These are phyloP conservation scores for Mixornis gularis DNA, from an alignment of 2,113 vertebrate species.

Conservation along the genomic window DNA sequence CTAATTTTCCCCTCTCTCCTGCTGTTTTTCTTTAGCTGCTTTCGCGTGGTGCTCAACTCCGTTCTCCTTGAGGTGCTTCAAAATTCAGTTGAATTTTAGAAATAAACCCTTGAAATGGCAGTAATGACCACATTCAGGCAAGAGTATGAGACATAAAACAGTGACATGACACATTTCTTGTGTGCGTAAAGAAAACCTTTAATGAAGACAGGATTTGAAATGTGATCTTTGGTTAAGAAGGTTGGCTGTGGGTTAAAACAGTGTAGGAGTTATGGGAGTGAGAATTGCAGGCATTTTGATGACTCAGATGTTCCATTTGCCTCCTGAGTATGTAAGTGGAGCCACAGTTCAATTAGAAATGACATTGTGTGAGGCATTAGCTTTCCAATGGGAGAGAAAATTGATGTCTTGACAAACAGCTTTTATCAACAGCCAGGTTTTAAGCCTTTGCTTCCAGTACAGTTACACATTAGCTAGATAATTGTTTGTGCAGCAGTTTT, in stretches of 20 bases:
- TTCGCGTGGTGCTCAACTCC: background rate
- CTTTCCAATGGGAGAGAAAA: background rate
- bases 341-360: background rate
- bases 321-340: background rate
- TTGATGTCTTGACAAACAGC: background rate
- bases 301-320: background rate
- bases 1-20: background rate
- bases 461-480: background rate
- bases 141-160: background rate
- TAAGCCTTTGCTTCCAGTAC: background rate
- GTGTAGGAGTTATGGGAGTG: background rate
- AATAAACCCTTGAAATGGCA: background rate
- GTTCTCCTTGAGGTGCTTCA: background rate
- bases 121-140: background rate
- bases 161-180: background rate
- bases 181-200: background rate
- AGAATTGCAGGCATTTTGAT: background rate
- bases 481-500: background rate
- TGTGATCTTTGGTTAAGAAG: background rate
- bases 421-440: conserved; percentile 15
- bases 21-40: background rate
- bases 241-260: background rate
- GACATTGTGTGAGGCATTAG: background rate
- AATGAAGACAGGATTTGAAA: background rate
- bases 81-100: background rate